Percentiles rank a stretch among this genome's conserved stretches.
These are phyloP conservation scores for Apteryx mantelli DNA, from an alignment of 2,113 vertebrate genomes.

Conservation along the genomic window DNA sequence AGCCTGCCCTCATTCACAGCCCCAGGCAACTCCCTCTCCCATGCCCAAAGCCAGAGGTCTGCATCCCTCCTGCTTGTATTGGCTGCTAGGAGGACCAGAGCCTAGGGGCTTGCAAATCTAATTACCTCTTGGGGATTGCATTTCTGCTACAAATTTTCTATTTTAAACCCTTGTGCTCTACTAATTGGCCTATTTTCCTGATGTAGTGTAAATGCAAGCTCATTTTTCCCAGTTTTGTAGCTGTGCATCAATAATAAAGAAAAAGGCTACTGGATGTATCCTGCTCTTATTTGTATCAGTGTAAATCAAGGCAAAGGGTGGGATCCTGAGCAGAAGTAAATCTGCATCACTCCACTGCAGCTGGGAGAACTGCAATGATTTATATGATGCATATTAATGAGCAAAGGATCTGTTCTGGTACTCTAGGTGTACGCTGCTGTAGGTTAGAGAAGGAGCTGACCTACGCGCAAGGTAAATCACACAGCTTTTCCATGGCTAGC, in stretches of 20 bases:
- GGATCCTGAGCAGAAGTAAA: not conserved
- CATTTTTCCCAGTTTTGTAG: not conserved
- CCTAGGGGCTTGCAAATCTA: not conserved
- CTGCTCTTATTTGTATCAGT: not conserved
- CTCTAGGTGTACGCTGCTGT: fast-evolving
- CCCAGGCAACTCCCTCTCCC: not conserved
- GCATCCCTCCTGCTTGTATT: not conserved
- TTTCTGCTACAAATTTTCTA: not conserved
- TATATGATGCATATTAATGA: not conserved
- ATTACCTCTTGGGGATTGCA: not conserved
- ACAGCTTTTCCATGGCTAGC: not conserved
- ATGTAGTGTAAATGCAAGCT: not conserved
- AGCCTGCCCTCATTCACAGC: not conserved
- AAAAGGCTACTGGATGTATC: not conserved
- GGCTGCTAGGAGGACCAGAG: not conserved
- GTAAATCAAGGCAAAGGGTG: not conserved
- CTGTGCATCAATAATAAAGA: not conserved
- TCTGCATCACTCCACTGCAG: not conserved
- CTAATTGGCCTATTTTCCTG: not conserved
- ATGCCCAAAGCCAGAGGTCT: not conserved
- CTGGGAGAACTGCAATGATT: not conserved
- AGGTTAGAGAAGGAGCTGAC: not conserved
- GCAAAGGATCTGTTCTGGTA: not conserved
- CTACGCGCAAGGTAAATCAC: not conserved
- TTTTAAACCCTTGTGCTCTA: not conserved